phyloP scores from a whole-genome alignment of 1,140 invertebrate species.

The Drosophila biarmipes region DNA sequence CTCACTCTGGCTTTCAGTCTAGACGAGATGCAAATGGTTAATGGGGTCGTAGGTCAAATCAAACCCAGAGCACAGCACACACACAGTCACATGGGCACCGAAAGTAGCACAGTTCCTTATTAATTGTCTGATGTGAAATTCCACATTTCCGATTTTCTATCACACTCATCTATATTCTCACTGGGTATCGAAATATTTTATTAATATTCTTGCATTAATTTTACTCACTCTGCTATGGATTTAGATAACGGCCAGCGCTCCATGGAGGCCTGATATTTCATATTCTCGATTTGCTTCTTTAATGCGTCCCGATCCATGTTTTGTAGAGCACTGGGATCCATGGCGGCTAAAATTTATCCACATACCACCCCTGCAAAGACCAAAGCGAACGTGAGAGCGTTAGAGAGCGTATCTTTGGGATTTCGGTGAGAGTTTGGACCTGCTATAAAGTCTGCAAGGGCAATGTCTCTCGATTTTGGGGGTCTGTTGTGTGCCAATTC shows the following conservation, averaged over 20 bases:
- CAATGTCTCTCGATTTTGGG: not conserved
- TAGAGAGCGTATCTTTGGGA: constrained; percentile 26
- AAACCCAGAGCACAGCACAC: constrained; percentile 5
- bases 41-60: constrained; percentile 41
- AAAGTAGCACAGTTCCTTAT: not conserved
- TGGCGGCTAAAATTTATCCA: constrained; percentile 86
- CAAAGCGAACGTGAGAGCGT: constrained; percentile 38
- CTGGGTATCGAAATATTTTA: constrained; percentile 2
- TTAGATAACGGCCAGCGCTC: constrained; percentile 97
- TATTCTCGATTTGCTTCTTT: constrained; percentile 98
- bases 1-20: constrained; percentile 1
- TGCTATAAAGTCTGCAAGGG: constrained; percentile 58
- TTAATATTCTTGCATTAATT: constrained; percentile 20
- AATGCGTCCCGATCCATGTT: constrained; percentile 98
- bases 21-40: constrained; percentile 22
- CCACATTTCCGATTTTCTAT: not conserved
- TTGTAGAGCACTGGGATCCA: constrained; percentile 95
- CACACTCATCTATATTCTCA: not conserved
- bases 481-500: constrained; percentile 35
- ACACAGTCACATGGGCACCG: not conserved
- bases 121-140: not conserved
- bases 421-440: constrained; percentile 7
- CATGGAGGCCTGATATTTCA: constrained; percentile 98
- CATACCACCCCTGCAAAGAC: constrained; percentile 84
- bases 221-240: constrained; percentile 96